Evolutionary conservation across 2,797 vertebrate species (phyloP), one percentile per base, ranked within the genome.

Genomic region (Neosilurus hyrtlii): DNA sequence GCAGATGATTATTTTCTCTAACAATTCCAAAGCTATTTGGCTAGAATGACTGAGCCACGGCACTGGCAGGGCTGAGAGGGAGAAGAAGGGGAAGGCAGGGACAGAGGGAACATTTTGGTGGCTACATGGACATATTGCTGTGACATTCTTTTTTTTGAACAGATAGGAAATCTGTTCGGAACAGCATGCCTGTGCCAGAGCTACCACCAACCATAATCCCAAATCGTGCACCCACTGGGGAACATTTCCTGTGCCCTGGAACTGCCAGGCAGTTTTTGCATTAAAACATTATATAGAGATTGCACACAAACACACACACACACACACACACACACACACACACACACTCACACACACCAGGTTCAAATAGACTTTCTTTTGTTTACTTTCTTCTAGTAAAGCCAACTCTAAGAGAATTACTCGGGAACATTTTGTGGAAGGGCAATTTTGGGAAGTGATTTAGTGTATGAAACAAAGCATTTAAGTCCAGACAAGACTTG

Each of bases 1-100:
- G 83, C 76, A 85, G 70, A 52, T 88, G 84, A 84, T 88, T 85
- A 87, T 87, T 88, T 87, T 84, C 80, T 84, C 57, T 78, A 84
- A 84, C 84, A 80, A 76, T 78, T 86, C 84, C 79, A 79, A 84
- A 88, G 80, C 80, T 62, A 72, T 86, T 86, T 86, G 86, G 82
- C 79, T 68, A 37, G 67, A 70, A 72, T 15, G 35, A 73, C 66
- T 84, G 66, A 75, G 37, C 68, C 63, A 16, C 1, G 67, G n/a
- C 37, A 72, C 83, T 81, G 83, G 77, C 76, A 81, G 72, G 4
- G 24, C 72, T 56, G 26, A 68, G 65, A 35, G 72, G 30, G 30
- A 43, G 26, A 78, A 62, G 67, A 37, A 78, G 61, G 54, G 66
- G 43, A 20, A 37, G 66, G 75, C 22, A 1, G 24, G 16, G n/a